Percentiles rank a stretch among this genome's conserved stretches.
These are phyloP conservation scores for Graptemys geographica DNA, from an alignment of 2,797 vertebrate genomes.

Conservation along the genomic window DNA sequence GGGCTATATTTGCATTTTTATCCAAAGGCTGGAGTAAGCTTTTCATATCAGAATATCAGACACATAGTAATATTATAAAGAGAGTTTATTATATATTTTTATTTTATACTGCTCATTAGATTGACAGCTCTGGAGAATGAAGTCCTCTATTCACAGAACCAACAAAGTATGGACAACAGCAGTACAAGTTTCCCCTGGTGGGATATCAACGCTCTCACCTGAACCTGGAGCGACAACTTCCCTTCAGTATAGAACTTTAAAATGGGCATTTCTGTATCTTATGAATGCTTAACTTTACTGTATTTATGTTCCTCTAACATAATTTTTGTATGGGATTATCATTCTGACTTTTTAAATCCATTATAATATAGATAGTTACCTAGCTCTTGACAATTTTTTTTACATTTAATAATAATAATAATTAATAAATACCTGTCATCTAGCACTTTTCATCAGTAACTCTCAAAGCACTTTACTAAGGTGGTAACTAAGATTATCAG, in stretches of 20 bases:
- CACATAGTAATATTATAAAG: not conserved
- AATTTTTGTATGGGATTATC: not conserved
- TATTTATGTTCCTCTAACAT: not conserved
- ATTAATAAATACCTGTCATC: not conserved
- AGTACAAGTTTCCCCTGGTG: not conserved
- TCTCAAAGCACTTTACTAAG: not conserved
- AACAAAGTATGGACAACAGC: not conserved
- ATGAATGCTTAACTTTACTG: not conserved
- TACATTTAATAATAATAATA: not conserved
- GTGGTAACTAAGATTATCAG: no score
- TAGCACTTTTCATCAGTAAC: not conserved
- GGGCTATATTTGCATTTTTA: no score
- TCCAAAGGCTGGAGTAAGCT: not conserved
- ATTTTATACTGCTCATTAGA: no score
- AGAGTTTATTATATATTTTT: no score
- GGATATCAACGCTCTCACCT: not conserved
- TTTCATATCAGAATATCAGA: not conserved
- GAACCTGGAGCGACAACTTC: not conserved
- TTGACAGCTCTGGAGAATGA: no score
- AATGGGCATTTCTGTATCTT: not conserved
- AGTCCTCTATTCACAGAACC: not conserved
- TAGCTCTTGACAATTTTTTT: not conserved
- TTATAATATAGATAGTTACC: not conserved
- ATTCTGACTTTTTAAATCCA: not conserved
- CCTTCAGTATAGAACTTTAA: not conserved